phyloP scores from a whole-genome alignment of 2,113 vertebrate genomes.

The Percopsis transmontana region DNA sequence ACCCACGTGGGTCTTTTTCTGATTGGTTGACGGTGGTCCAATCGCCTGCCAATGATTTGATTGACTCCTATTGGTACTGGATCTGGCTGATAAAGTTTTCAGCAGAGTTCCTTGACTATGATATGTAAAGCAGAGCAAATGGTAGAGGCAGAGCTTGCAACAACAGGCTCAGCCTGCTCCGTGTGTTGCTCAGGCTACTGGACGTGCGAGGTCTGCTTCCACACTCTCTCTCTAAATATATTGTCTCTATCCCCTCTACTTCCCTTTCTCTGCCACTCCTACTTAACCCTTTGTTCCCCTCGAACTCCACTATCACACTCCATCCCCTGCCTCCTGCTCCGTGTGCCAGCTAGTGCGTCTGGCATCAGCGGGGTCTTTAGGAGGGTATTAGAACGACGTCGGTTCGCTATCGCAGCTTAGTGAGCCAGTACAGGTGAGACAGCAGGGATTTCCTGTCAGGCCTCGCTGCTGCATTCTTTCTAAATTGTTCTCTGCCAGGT shows the following conservation, averaged over 20 bases:
- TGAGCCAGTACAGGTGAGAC: conserved; percentile 49
- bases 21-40: no score
- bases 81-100: no score
- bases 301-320: background rate
- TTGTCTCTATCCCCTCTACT: background rate
- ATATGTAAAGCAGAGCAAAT: no score
- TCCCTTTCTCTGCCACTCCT: conserved; percentile 5
- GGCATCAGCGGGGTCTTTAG: conserved; percentile 51
- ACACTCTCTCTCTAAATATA: background rate
- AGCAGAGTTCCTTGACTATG: no score
- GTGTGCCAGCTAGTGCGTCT: conserved; percentile 26
- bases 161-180: conserved; percentile 18
- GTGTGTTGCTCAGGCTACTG: background rate
- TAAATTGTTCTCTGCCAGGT: conserved; percentile 69
- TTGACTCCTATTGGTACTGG: no score
- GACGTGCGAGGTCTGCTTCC: conserved; percentile 13
- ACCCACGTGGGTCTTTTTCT: no score
- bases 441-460: conserved; percentile 74
- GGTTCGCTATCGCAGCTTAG: no score
- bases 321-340: conserved; percentile 2
- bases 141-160: no score
- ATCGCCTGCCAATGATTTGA: no score
- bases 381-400: no score
- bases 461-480: conserved; percentile 65
- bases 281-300: background rate